phyloP scores from a whole-genome alignment of 2,113 vertebrate species.

The Grantiella picta region DNA sequence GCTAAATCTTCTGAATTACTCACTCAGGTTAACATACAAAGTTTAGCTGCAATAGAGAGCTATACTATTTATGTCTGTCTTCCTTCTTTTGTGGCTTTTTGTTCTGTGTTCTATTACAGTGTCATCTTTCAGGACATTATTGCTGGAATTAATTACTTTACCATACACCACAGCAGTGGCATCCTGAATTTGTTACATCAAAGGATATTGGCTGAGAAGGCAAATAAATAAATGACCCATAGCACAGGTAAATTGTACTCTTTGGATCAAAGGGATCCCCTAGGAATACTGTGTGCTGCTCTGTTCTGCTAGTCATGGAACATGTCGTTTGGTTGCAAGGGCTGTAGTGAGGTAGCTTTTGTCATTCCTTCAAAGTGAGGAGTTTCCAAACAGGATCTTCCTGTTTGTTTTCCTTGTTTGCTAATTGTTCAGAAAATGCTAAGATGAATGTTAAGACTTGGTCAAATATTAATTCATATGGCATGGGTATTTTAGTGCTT shows the following conservation, averaged over 20 bases:
- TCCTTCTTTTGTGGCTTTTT: not conserved
- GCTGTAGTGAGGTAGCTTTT: not conserved
- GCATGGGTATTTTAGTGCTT: not conserved
- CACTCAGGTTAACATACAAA: not conserved
- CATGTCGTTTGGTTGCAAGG: not conserved
- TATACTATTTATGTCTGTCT: not conserved
- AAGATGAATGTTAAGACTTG: not conserved
- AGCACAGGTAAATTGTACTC: constrained; percentile 38
- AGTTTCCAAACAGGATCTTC: constrained; percentile 46
- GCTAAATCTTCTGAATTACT: not conserved
- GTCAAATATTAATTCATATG: not conserved
- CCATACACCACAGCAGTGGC: not conserved
- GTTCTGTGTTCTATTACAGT: not conserved
- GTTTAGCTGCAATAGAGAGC: not conserved
- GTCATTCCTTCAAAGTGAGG: constrained; percentile 27
- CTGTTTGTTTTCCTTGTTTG: constrained; percentile 46
- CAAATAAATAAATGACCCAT: constrained; percentile 57
- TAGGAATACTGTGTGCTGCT: not conserved
- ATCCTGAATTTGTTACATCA: constrained; percentile 54
- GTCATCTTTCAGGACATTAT: not conserved
- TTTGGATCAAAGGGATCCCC: constrained; percentile 43
- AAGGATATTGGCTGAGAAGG: constrained; percentile 28
- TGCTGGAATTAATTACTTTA: constrained; percentile 19
- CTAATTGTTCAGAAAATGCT: not conserved
- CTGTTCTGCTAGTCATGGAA: not conserved